A percentile compares a stretch with the other conserved stretches of the same genome.
These are phyloP conservation scores for Agrenia bidenticulata DNA, from an alignment of 2,888 invertebrate species.

Conservation along the genomic window DNA sequence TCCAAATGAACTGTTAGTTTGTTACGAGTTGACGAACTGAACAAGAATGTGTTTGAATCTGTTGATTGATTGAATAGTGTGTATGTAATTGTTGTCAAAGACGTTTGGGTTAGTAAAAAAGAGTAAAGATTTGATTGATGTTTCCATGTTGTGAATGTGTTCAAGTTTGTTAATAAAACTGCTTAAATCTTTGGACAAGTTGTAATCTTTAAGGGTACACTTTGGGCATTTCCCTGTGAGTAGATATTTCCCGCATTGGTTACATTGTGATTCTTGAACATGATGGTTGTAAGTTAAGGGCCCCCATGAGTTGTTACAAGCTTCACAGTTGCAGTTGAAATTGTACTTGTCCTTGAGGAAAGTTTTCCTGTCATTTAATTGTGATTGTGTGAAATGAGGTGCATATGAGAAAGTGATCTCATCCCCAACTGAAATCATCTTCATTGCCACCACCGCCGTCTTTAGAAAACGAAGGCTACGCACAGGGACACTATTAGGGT, in stretches of 20 bases:
- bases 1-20: too few relatives aligned
- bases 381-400: slow-evolving; percentile 39
- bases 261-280: slow-evolving; percentile 27
- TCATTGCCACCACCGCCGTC: slow-evolving; percentile 45
- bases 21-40: too few relatives aligned
- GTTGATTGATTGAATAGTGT: too few relatives aligned
- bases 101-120: too few relatives aligned
- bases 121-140: too few relatives aligned
- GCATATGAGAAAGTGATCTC: slow-evolving; percentile 50
- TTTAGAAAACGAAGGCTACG: slow-evolving; percentile 26
- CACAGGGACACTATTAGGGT: slow-evolving; percentile 47
- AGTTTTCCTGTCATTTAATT: slow-evolving; percentile 28
- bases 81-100: too few relatives aligned
- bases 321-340: slow-evolving; percentile 46
- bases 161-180: too few relatives aligned
- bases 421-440: slow-evolving; percentile 37
- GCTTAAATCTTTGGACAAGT: too few relatives aligned
- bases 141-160: too few relatives aligned
- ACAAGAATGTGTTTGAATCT: too few relatives aligned
- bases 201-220: slow-evolving; percentile 11
- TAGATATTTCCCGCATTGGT: slow-evolving; percentile 32
- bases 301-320: slow-evolving; percentile 41
- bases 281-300: slow-evolving; percentile 15
- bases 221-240: slow-evolving; percentile 34
- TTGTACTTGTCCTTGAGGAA: slow-evolving; percentile 45